Percentiles rank a stretch among this genome's conserved stretches.
Evolutionary conservation across 2,888 invertebrate species (phyloP).

Genomic region (Erannis defoliaria): DNA sequence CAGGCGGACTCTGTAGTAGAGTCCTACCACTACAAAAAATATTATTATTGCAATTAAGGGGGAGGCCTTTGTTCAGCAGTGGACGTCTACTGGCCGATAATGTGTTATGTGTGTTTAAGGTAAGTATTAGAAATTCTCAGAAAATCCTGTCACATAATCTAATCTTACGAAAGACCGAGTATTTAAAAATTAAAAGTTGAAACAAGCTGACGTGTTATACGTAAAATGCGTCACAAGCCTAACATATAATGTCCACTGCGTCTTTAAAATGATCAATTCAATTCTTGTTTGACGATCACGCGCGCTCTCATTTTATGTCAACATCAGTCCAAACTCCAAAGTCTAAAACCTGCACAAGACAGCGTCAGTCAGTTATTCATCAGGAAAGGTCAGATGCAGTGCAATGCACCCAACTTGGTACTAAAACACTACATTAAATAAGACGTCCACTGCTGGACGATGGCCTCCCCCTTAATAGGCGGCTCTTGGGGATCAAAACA

Average conservation of each 20-base stretch:
- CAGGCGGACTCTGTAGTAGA: too few relatives aligned
- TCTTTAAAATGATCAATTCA: conserved; percentile 1
- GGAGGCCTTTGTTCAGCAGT: too few relatives aligned
- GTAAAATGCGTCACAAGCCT: neutral
- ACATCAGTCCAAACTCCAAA: conserved; percentile 8
- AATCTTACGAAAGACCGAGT: conserved; percentile 2
- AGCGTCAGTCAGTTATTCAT: conserved; percentile 36
- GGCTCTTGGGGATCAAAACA: too few relatives aligned
- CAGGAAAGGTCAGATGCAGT: conserved; percentile 49
- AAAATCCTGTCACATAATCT: conserved; percentile 12
- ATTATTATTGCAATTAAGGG: too few relatives aligned
- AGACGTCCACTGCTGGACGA: too few relatives aligned
- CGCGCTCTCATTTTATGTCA: conserved; percentile 5
- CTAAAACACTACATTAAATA: conserved; percentile 59
- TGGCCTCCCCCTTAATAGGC: too few relatives aligned
- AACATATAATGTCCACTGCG: neutral
- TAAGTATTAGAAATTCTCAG: conserved; percentile 19
- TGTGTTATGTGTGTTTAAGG: too few relatives aligned
- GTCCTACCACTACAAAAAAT: too few relatives aligned
- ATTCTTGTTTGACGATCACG: conserved; percentile 4
- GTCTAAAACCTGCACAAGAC: conserved; percentile 4
- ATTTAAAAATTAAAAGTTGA: neutral
- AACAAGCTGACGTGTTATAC: neutral
- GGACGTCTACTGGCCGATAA: too few relatives aligned
- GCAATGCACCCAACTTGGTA: conserved; percentile 53